Percentiles rank a stretch among this genome's conserved stretches.
phyloP scores from a whole-genome alignment of 2,888 invertebrate species.

The Lasioglossum lativentre region DNA sequence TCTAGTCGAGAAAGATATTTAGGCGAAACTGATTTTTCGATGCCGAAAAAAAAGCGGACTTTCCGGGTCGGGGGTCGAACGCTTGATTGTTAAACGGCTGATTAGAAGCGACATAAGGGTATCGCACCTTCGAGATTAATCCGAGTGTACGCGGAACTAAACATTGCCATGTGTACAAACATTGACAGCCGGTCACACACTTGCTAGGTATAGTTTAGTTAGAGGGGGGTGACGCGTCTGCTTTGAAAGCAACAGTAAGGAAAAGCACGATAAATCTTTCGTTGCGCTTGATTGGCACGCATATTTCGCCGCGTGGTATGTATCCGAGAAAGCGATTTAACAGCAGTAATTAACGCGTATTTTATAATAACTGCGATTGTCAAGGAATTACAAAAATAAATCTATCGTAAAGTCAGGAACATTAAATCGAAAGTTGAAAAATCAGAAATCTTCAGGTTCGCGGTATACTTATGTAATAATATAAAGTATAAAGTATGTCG shows the following conservation, averaged over 20 bases:
- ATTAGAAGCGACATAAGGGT: slow-evolving; percentile 68
- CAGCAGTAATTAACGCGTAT: not conserved
- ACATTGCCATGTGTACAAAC: slow-evolving; percentile 83
- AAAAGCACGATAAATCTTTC: slow-evolving; percentile 12
- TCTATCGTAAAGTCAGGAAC: not conserved
- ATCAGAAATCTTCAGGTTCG: no score
- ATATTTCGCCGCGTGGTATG: not conserved
- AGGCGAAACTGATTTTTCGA: not conserved
- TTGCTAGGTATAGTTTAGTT: slow-evolving; percentile 72
- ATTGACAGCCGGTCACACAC: slow-evolving; percentile 82
- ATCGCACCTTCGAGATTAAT: slow-evolving; percentile 74
- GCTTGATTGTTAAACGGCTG: slow-evolving; percentile 49
- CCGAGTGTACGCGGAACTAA: slow-evolving; percentile 76
- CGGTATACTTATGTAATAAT: not conserved
- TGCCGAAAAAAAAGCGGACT: slow-evolving; percentile 13
- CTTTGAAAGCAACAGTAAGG: slow-evolving; percentile 25
- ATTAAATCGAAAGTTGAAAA: not conserved
- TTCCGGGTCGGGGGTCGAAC: slow-evolving; percentile 27
- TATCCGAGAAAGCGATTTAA: not conserved
- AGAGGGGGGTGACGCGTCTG: slow-evolving; percentile 43
- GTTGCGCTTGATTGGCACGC: not conserved
- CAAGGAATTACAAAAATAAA: not conserved
- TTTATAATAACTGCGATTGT: not conserved
- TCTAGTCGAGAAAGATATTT: not conserved
- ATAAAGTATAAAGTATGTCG: not conserved